Evolutionary conservation across 1,140 invertebrate species (phyloP).

Genomic region (Leucophenga varia): DNA sequence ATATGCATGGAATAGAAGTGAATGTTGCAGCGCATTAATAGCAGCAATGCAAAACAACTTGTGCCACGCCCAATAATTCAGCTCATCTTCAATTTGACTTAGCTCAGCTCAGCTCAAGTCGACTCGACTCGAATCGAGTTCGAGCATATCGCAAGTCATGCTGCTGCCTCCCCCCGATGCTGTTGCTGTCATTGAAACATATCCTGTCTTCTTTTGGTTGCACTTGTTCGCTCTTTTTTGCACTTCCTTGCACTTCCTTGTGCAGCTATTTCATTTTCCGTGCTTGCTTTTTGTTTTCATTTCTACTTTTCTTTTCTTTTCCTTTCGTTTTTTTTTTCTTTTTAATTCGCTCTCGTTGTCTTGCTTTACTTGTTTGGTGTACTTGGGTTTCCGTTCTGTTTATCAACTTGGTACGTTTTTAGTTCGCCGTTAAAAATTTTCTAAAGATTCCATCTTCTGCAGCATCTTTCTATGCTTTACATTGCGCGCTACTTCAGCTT

Average conservation of each 20-base stretch:
- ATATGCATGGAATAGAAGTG: slow-evolving; percentile 18
- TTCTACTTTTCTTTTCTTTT: slow-evolving; percentile 1
- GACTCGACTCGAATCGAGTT: too few species aligned
- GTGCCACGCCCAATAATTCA: too few species aligned
- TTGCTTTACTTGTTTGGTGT: slow-evolving; percentile 43
- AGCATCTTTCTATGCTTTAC: not conserved
- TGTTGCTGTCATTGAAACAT: slow-evolving; percentile 31
- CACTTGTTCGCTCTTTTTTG: slow-evolving; percentile 2
- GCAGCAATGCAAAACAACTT: too few species aligned
- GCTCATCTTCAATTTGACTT: too few species aligned
- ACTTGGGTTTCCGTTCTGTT: slow-evolving; percentile 15
- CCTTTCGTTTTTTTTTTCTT: slow-evolving; percentile 12
- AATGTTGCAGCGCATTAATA: too few species aligned
- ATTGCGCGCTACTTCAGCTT: slow-evolving; percentile 1
- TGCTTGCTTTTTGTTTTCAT: not conserved
- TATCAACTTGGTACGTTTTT: not conserved
- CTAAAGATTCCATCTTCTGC: slow-evolving; percentile 1
- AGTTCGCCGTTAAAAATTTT: not conserved
- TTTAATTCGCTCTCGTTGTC: slow-evolving; percentile 19
- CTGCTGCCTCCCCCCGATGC: not conserved
- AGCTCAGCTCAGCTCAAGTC: too few species aligned
- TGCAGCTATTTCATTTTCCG: not conserved
- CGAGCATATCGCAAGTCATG: not conserved
- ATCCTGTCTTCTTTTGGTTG: slow-evolving; percentile 20
- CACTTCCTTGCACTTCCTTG: slow-evolving; percentile 13